Evolutionary conservation across 1,140 invertebrate genomes (phyloP).

Genomic region (Tetramorium parvispinum): DNA sequence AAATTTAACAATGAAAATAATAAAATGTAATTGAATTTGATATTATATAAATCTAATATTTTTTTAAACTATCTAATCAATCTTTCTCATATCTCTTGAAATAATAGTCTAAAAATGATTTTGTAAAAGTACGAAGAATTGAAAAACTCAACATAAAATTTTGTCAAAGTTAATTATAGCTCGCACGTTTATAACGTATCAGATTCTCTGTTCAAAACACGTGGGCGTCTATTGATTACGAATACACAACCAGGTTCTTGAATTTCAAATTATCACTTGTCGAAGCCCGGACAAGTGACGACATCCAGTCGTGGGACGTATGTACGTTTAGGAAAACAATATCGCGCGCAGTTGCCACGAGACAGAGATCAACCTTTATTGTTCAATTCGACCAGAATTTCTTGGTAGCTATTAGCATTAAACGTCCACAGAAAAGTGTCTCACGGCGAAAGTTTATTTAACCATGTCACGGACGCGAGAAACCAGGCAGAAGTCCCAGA

Average conservation of each 20-base stretch:
- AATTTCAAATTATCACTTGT: constrained; percentile 49
- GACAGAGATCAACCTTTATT: background rate
- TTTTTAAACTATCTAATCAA: background rate
- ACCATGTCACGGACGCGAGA: constrained; percentile 25
- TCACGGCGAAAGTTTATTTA: constrained; percentile 19
- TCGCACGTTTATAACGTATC: background rate
- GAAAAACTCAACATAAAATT: background rate
- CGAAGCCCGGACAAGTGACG: constrained; percentile 8
- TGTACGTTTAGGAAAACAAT: constrained; percentile 50
- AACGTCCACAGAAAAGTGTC: constrained; percentile 22
- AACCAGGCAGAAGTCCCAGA: constrained; percentile 19
- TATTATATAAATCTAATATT: background rate
- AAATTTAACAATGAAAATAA: background rate
- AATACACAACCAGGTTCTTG: constrained; percentile 23
- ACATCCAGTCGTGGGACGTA: constrained; percentile 12
- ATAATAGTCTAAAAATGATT: background rate
- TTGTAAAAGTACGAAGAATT: background rate
- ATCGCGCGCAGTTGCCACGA: constrained; percentile 13
- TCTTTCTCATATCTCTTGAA: background rate
- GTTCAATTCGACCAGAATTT: constrained; percentile 23
- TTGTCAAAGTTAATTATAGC: background rate
- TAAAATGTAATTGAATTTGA: background rate
- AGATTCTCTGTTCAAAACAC: background rate
- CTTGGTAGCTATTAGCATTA: constrained; percentile 39
- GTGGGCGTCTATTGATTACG: background rate